A percentile compares a stretch with the other conserved stretches of the same genome.
Evolutionary conservation across 1,140 invertebrate species (phyloP).

Genomic region (Ceratosolen fusciceps): DNA sequence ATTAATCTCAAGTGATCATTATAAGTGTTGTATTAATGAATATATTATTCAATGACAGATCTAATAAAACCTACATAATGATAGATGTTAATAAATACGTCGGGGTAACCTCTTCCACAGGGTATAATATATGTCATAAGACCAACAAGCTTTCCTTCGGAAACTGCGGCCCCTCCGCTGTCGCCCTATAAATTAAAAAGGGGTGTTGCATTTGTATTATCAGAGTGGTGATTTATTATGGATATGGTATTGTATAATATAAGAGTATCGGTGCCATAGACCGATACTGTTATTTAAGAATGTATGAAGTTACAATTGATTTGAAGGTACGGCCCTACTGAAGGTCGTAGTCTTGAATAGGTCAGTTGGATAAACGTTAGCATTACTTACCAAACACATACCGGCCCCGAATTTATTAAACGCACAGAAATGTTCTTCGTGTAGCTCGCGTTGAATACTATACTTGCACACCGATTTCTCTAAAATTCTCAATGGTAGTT

Average conservation of each 20-base stretch:
- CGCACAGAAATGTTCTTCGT: background rate
- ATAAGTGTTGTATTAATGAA: background rate
- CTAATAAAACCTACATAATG: background rate
- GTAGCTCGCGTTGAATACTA: background rate
- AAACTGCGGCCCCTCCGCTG: background rate
- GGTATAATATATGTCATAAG: background rate
- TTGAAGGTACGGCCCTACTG: too few relatives aligned
- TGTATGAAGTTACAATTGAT: too few relatives aligned
- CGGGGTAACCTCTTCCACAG: conserved; percentile 8
- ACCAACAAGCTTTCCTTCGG: background rate
- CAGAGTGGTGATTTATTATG: too few relatives aligned
- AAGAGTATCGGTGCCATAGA: too few relatives aligned
- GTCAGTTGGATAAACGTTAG: too few relatives aligned
- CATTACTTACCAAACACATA: background rate
- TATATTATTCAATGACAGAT: background rate
- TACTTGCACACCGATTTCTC: background rate
- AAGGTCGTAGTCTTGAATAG: too few relatives aligned
- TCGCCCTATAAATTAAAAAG: background rate
- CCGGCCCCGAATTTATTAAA: background rate
- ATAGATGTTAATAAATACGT: conserved; percentile 1
- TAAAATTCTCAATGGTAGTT: background rate
- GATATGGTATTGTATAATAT: too few relatives aligned
- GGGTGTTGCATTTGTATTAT: too few relatives aligned
- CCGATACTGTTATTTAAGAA: too few relatives aligned
- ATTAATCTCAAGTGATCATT: too few relatives aligned